A percentile compares a stretch with the other conserved stretches of the same genome.
phyloP scores from a whole-genome alignment of 2,797 vertebrate genomes.

The Octomys mimax region DNA sequence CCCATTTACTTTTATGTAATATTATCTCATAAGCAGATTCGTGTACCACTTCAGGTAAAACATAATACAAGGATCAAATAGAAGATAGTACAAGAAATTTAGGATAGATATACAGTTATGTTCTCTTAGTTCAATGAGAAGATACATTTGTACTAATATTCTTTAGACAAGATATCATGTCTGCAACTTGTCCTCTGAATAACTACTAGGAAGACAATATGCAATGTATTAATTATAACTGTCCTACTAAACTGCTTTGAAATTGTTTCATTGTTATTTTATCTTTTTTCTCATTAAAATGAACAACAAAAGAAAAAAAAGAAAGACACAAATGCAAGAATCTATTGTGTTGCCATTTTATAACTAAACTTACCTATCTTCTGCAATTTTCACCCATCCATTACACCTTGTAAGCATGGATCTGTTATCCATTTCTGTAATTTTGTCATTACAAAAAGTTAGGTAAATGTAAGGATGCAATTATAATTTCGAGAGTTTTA shows the following conservation, averaged over 20 bases:
- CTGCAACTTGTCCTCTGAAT: too few species aligned
- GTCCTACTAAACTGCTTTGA: too few species aligned
- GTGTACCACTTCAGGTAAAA: neutral
- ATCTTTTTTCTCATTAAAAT: too few species aligned
- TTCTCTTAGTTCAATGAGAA: too few species aligned
- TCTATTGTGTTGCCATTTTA: neutral
- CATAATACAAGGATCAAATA: neutral
- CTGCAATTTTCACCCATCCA: neutral
- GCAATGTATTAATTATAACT: too few species aligned
- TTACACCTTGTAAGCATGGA: neutral
- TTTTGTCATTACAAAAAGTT: conserved; percentile 34
- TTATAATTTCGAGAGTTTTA: neutral
- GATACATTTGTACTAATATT: too few species aligned
- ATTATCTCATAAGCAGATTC: conserved; percentile 10
- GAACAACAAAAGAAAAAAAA: too few species aligned
- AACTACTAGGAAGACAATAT: too few species aligned
- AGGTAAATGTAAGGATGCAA: neutral
- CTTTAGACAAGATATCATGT: too few species aligned
- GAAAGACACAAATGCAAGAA: neutral
- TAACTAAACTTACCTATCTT: neutral
- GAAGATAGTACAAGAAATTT: too few species aligned
- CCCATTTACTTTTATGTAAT: neutral
- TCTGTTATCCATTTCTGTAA: neutral
- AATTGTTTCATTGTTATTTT: too few species aligned
- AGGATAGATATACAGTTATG: too few species aligned